These are phyloP conservation scores for Pseudoatta argentina DNA, from an alignment of 1,140 invertebrate species.

Conservation along the genomic window DNA sequence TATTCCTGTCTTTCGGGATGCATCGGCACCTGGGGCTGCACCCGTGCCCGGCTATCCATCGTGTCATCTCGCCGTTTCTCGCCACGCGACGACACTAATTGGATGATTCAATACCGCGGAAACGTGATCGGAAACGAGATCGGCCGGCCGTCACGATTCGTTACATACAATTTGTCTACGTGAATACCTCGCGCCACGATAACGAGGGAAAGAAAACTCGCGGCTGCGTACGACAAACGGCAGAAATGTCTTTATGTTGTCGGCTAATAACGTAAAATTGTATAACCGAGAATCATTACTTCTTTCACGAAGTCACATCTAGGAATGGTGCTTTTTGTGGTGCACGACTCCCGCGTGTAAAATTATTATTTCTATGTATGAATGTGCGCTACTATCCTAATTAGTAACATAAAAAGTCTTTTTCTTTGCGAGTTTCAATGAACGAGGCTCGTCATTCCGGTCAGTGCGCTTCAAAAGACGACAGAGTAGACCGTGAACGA, in stretches of 20 bases:
- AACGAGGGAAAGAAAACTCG: constrained; percentile 70
- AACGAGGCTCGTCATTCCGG: constrained; percentile 6
- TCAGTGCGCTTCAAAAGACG: constrained; percentile 6
- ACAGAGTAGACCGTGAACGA: not conserved
- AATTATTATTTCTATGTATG: constrained; percentile 32
- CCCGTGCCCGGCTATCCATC: constrained; percentile 65
- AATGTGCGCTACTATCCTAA: constrained; percentile 12
- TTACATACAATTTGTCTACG: constrained; percentile 77
- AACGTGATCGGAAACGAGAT: constrained; percentile 82
- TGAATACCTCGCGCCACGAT: constrained; percentile 63
- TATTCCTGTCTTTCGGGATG: constrained; percentile 60
- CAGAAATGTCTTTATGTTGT: constrained; percentile 52
- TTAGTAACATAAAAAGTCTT: constrained; percentile 19
- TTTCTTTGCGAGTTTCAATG: not conserved
- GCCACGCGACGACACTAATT: constrained; percentile 75
- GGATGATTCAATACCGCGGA: constrained; percentile 81
- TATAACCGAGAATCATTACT: constrained; percentile 25
- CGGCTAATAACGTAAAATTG: constrained; percentile 68
- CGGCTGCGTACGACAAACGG: constrained; percentile 59
- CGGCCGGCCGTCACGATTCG: constrained; percentile 73
- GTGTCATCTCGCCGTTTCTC: constrained; percentile 77
- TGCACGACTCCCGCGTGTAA: no score
- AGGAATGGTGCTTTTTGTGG: not conserved
- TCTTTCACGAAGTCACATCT: constrained; percentile 1
- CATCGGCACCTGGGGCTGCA: constrained; percentile 50